Evolutionary conservation across 2,888 invertebrate genomes (phyloP), one percentile per base, ranked within the genome.

Genomic region (Trissonchulus latispiculum): DNA sequence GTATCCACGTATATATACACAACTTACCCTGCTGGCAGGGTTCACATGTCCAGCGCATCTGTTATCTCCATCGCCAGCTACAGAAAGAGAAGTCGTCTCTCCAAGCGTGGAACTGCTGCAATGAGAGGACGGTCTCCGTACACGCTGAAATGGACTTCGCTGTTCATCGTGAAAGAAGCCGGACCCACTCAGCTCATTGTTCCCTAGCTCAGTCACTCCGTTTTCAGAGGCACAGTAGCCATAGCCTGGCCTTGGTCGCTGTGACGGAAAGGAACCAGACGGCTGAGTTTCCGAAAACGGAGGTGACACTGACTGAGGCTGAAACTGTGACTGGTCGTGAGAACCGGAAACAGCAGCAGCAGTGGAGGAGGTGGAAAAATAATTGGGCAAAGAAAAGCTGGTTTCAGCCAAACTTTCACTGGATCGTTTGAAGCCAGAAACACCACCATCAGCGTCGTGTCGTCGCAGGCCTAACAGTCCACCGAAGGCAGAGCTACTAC

Each of bases 91-190:
- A n/a, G n/a, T n/a, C n/a, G n/a, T n/a, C n/a, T n/a, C n/a, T n/a
- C n/a, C n/a, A n/a, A n/a, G n/a, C n/a, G n/a, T n/a, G n/a, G n/a
- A n/a, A n/a, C n/a, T n/a, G n/a, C n/a, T n/a, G n/a, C n/a, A n/a
- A n/a, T n/a, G n/a, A n/a, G n/a, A n/a, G n/a, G 71, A 70, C 3
- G 59, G 62, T 62, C 62, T n/a, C 2, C 33, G 28, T 2, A 70
- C 61, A 8, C 71, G 67, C 31, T 64, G 61, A 68, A 71, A 71
- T 29, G 72, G 62, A 36, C 72, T 71, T 28, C 72, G 72, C 23
- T 66, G 62, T 67, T 71, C 72, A 64, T 71, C 72, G 28, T 71
- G 72, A 69, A 23, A 35, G 36, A 71, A 71, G 15, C 28, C 62
- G 28, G 64, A 8, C 18, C 18, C 32, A 28, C 66, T 28, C 23